A percentile compares a stretch with the other conserved stretches of the same genome.
These are phyloP conservation scores for Falco columbarius DNA, from an alignment of 2,797 vertebrate species.

Conservation along the genomic window DNA sequence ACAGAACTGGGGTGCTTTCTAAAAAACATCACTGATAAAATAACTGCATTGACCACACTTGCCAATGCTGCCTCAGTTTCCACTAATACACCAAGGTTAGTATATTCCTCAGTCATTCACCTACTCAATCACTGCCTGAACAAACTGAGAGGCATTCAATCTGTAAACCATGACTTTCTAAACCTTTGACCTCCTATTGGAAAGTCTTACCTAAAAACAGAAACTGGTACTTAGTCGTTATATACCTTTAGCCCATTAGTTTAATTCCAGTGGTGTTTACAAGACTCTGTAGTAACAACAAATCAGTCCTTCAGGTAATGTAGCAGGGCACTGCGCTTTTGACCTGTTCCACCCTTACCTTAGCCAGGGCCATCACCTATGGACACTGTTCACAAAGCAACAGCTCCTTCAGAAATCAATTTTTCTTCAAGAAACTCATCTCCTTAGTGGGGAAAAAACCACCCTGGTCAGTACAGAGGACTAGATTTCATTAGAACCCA, in stretches of 20 bases:
- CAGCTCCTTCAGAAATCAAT: neutral
- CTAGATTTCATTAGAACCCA: neutral
- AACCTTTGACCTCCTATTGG: neutral
- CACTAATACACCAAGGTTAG: neutral
- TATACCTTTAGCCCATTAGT: neutral
- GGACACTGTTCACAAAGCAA: neutral
- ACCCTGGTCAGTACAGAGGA: neutral
- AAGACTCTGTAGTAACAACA: neutral
- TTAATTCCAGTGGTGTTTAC: neutral
- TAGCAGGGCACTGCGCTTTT: neutral
- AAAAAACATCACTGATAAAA: neutral
- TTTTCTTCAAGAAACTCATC: neutral
- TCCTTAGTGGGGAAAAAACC: neutral
- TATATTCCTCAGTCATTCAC: neutral
- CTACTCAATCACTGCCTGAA: neutral
- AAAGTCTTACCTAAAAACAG: neutral
- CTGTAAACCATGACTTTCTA: neutral
- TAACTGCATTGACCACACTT: neutral
- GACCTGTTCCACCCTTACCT: neutral
- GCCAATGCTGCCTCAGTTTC: neutral
- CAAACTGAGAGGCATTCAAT: neutral
- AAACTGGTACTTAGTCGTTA: neutral
- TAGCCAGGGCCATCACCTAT: no score
- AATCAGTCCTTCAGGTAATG: neutral
- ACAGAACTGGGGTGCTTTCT: neutral